Evolutionary conservation across 1,140 invertebrate genomes (phyloP).

Genomic region (Monochamus saltuarius): DNA sequence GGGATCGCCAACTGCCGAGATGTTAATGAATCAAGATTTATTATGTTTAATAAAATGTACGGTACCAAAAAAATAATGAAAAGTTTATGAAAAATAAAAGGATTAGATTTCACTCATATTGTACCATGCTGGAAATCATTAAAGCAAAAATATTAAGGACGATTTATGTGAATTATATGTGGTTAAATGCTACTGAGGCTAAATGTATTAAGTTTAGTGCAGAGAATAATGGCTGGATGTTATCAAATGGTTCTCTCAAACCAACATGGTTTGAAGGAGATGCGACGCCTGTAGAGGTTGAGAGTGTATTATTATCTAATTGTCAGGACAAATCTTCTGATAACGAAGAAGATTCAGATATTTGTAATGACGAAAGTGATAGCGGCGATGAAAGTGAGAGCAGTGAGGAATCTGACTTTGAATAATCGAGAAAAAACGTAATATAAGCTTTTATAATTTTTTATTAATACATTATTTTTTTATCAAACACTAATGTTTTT

Average conservation of each 20-base stretch:
- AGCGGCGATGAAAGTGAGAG: conserved; percentile 6
- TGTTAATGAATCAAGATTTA: no score
- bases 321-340: conserved; percentile 1
- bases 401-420: conserved; percentile 2
- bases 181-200: neutral
- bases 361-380: neutral
- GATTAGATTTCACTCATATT: neutral
- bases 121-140: conserved; percentile 1
- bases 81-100: neutral
- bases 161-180: conserved; percentile 8
- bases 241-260: no score
- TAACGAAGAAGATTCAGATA: conserved; percentile 1
- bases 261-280: no score
- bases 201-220: neutral
- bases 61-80: neutral
- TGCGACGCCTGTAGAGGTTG: neutral
- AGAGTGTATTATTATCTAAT: neutral
- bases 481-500: no score
- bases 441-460: no score
- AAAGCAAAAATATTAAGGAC: conserved; percentile 10
- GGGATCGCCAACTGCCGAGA: no score
- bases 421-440: conserved; percentile 5
- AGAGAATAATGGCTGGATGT: no score
- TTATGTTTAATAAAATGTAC: no score
- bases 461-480: no score